These are phyloP conservation scores for Macrochelys suwanniensis DNA, from an alignment of 2,797 vertebrate species.

Conservation along the genomic window DNA sequence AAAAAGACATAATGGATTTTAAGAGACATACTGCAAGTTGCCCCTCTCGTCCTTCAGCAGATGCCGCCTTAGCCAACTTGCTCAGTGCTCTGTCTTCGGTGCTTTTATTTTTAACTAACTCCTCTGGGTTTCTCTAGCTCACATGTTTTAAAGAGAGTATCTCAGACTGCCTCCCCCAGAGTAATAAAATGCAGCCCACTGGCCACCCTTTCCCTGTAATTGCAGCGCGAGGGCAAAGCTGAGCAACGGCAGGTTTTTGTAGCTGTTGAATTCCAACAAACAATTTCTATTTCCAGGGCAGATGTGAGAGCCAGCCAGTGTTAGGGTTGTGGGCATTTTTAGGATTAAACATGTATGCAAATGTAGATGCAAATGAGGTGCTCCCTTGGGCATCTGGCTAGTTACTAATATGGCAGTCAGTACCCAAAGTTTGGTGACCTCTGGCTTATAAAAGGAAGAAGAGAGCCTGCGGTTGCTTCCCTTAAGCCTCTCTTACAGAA, in stretches of 20 bases:
- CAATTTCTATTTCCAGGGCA: background rate
- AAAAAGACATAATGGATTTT: conserved; percentile 38
- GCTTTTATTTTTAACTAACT: background rate
- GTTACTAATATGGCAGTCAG: accelerated
- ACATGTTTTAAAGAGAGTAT: background rate
- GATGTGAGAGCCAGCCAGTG: accelerated
- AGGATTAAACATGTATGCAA: background rate
- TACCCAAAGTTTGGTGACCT: background rate
- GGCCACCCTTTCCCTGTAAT: background rate
- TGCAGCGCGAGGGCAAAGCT: background rate
- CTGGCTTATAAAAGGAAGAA: background rate
- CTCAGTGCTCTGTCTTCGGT: background rate
- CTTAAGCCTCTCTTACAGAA: background rate
- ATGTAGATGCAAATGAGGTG: accelerated
- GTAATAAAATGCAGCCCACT: accelerated
- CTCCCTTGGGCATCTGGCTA: background rate
- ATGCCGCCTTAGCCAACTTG: background rate
- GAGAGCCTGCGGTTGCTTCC: background rate
- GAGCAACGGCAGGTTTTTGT: accelerated
- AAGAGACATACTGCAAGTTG: background rate
- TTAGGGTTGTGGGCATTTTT: background rate
- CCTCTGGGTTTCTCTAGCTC: background rate
- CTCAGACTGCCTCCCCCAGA: accelerated
- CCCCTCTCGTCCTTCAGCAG: background rate
- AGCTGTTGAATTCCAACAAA: background rate